phyloP scores from a whole-genome alignment of 2,797 vertebrate species.

The Girardinus metallicus region DNA sequence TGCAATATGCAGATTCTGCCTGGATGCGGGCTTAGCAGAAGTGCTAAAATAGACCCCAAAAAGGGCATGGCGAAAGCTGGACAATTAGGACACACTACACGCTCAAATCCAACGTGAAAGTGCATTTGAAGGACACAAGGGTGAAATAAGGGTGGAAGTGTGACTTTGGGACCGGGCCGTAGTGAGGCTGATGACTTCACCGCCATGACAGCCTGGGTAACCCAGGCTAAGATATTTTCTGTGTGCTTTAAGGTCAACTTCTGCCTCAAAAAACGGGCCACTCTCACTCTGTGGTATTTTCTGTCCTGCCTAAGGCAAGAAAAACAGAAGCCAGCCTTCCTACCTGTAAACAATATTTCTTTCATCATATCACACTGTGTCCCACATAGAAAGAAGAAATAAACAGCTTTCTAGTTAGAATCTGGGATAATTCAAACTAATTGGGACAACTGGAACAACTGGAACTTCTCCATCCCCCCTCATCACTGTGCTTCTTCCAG shows the following conservation, averaged over 20 bases:
- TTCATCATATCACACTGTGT: slow-evolving; percentile 31
- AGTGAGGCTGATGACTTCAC: background rate
- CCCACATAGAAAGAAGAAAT: slow-evolving; percentile 49
- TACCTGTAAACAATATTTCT: slow-evolving; percentile 56
- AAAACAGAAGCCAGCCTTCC: slow-evolving; percentile 26
- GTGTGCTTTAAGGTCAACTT: slow-evolving; percentile 48
- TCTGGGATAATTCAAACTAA: slow-evolving; percentile 15
- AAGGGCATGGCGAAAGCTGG: too few relatives aligned
- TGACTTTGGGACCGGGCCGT: too few relatives aligned
- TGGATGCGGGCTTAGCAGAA: too few relatives aligned
- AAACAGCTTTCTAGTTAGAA: slow-evolving; percentile 12
- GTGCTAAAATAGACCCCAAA: too few relatives aligned
- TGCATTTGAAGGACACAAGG: too few relatives aligned
- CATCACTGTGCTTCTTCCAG: too few relatives aligned
- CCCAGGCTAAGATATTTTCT: background rate
- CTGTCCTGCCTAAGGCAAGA: slow-evolving; percentile 37
- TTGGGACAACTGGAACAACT: slow-evolving; percentile 21
- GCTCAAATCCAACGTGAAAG: too few relatives aligned
- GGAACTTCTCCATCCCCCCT: too few relatives aligned
- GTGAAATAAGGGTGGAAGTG: too few relatives aligned
- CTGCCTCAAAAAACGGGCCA: slow-evolving; percentile 48
- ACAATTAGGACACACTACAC: too few relatives aligned
- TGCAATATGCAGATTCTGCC: too few relatives aligned
- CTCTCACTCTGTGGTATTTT: slow-evolving; percentile 39
- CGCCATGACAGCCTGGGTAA: background rate